Evolutionary conservation across 2,797 vertebrate species (phyloP).

Genomic region (Sebastes aleutianus): DNA sequence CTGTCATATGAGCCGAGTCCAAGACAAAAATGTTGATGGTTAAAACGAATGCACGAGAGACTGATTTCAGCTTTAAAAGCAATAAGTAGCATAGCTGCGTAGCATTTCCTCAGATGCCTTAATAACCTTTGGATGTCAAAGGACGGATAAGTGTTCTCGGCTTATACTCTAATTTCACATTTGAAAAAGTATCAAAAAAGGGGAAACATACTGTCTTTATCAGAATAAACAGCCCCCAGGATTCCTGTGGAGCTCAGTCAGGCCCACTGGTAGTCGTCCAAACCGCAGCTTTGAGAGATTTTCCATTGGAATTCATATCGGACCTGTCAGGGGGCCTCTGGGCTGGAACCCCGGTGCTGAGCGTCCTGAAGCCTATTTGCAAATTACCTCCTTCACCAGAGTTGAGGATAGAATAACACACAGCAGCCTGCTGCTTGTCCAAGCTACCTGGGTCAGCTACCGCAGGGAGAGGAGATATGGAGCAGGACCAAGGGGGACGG

Average conservation of each 20-base stretch:
- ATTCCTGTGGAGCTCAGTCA: slow-evolving; percentile 34
- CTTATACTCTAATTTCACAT: slow-evolving; percentile 5
- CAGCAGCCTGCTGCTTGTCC: slow-evolving; percentile 47
- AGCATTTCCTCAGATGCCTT: background rate
- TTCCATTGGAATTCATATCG: slow-evolving; percentile 66
- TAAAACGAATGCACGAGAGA: slow-evolving; percentile 25
- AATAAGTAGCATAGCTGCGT: background rate
- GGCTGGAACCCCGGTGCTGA: slow-evolving; percentile 44
- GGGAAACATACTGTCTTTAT: slow-evolving; percentile 43
- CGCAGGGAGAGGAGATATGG: slow-evolving; percentile 44
- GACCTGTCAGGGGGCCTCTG: slow-evolving; percentile 59
- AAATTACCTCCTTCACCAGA: slow-evolving; percentile 64
- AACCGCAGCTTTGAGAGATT: slow-evolving; percentile 61
- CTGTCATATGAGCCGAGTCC: slow-evolving; percentile 4
- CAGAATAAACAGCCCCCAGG: slow-evolving; percentile 36
- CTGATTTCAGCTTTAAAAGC: slow-evolving; percentile 29
- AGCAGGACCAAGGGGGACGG: slow-evolving; percentile 10
- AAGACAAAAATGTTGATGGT: slow-evolving; percentile 34
- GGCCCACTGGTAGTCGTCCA: slow-evolving; percentile 61
- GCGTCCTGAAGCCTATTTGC: slow-evolving; percentile 63
- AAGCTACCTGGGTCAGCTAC: slow-evolving; percentile 69
- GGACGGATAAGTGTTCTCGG: background rate
- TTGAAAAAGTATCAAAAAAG: slow-evolving; percentile 2
- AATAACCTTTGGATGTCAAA: slow-evolving; percentile 20
- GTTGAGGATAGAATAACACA: slow-evolving; percentile 68